Evolutionary conservation across 35 echinoderm and acorn worm genomes (phyloP).

Genomic region (Holothuria glaberrima): DNA sequence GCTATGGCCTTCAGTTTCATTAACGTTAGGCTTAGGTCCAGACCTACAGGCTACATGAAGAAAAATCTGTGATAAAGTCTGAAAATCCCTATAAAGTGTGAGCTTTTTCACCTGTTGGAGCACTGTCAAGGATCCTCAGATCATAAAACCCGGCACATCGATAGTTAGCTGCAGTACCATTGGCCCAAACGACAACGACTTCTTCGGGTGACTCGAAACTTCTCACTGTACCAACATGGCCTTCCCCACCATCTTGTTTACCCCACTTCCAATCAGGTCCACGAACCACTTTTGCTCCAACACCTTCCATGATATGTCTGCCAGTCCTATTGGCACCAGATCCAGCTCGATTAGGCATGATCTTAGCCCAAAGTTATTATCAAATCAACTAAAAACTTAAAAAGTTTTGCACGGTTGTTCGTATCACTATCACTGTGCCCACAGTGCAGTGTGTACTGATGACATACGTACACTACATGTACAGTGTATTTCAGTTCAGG

Average conservation of each 20-base stretch:
- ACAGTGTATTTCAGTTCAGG: not conserved
- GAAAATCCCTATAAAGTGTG: not conserved
- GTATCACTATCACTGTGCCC: not conserved
- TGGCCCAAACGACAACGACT: constrained; percentile 99
- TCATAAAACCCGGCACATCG: constrained; percentile 98
- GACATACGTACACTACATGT: not conserved
- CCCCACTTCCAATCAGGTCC: constrained; percentile 99
- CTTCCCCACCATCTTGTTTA: constrained; percentile 99
- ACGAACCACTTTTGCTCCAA: constrained; percentile 92
- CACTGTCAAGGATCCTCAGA: constrained; percentile 90
- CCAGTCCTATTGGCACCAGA: constrained; percentile 45
- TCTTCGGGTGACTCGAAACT: constrained; percentile 99
- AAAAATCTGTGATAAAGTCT: not conserved
- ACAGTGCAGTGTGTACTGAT: not conserved
- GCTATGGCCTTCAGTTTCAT: too few relatives aligned
- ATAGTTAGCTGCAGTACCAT: constrained; percentile 98
- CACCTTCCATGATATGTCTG: constrained; percentile 94
- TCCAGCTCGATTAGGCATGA: constrained; percentile 35
- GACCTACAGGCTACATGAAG: not conserved
- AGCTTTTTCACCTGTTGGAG: constrained; percentile 79
- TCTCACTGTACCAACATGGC: constrained; percentile 95
- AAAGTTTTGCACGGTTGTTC: constrained; percentile 3
- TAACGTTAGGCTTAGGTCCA: not conserved
- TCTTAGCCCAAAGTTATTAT: not conserved
- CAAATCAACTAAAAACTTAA: not conserved